Percentiles rank a stretch among this genome's conserved stretches.
Evolutionary conservation across 2,888 invertebrate species (phyloP).

Genomic region (Thymelicus lineola): DNA sequence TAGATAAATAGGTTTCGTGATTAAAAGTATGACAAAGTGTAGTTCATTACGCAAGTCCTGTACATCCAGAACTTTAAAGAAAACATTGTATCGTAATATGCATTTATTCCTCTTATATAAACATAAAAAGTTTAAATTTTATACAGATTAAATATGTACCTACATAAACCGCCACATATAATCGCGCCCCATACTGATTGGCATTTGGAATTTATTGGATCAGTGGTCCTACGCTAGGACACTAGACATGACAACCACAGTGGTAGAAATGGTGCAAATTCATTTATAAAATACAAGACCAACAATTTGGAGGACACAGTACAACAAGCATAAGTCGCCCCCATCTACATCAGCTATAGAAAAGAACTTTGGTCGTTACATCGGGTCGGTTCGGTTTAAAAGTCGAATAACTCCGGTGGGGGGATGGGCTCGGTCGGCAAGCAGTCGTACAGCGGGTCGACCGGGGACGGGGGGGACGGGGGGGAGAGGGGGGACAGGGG

Average conservation of each 20-base stretch:
- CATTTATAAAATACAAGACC: background rate
- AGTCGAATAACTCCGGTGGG: constrained; percentile 78
- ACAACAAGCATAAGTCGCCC: background rate
- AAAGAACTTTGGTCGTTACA: constrained; percentile 25
- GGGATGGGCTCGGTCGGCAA: constrained; percentile 72
- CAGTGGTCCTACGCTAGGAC: constrained; percentile 7
- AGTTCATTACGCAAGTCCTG: constrained; percentile 3
- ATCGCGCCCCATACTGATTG: constrained; percentile 25
- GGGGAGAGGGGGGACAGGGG: background rate
- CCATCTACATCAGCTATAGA: background rate
- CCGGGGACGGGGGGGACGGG: constrained; percentile 2
- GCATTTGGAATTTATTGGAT: constrained; percentile 14
- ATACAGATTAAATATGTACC: constrained; percentile 36
- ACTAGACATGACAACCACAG: constrained; percentile 5
- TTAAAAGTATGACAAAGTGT: constrained; percentile 30
- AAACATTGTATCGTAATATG: constrained; percentile 24
- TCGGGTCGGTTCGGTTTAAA: constrained; percentile 48
- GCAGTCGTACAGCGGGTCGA: constrained; percentile 56
- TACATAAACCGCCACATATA: constrained; percentile 28
- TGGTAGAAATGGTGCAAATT: background rate
- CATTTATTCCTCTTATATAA: constrained; percentile 31
- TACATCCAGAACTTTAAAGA: constrained; percentile 12
- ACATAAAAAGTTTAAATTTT: constrained; percentile 28
- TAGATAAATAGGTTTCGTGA: constrained; percentile 29
- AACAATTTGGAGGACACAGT: background rate